Evolutionary conservation across 2,113 vertebrate genomes (phyloP), one percentile per base, ranked within the genome.

Genomic region (Arothron firmamentum): DNA sequence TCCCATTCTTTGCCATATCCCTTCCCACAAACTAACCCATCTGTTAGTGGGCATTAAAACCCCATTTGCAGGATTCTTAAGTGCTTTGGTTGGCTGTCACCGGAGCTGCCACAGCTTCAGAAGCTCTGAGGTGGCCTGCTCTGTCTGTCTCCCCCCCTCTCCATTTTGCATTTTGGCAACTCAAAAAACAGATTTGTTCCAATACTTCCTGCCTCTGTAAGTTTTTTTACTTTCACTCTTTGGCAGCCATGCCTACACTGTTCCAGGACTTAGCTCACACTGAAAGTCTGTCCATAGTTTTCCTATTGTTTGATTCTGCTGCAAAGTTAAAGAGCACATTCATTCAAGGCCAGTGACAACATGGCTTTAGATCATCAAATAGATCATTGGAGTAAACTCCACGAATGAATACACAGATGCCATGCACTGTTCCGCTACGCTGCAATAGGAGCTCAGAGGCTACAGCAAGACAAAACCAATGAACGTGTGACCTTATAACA

Each of bases 21-120:
- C 77, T 67, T 67, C 63, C 56, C 66, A 67, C 70, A 77, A 79
- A 85, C 83, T 69, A 65, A 47, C 58, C 67, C 7, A 78, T 69
- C 75, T 88, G 84, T 88, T 90, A 88, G 78, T 79, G 72, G 73
- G 82, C 81, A 87, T 90, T 90, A 87, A 88, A 88, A 88, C 87
- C 78, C 65, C 80, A 89, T 90, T 89, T 80, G 45, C 81, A 75
- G 84, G 65, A 64, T 61, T 76, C 72, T 70, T 71, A 56, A 80
- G 83, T 87, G 85, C 84, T 87, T 85, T 74, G 63, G 61, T 85
- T 90, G 87, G 89, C 86, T 62, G 41, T 69, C 78, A 76, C 65
- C 65, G 69, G 21, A 64, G 76, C 78, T 53, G 70, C 45, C n/a
- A 16, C 14, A n/a, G 70, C 73, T 77, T 49, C 65, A 78, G 75